phyloP scores from a whole-genome alignment of 2,797 vertebrate genomes.

The Sebastes vulpes region DNA sequence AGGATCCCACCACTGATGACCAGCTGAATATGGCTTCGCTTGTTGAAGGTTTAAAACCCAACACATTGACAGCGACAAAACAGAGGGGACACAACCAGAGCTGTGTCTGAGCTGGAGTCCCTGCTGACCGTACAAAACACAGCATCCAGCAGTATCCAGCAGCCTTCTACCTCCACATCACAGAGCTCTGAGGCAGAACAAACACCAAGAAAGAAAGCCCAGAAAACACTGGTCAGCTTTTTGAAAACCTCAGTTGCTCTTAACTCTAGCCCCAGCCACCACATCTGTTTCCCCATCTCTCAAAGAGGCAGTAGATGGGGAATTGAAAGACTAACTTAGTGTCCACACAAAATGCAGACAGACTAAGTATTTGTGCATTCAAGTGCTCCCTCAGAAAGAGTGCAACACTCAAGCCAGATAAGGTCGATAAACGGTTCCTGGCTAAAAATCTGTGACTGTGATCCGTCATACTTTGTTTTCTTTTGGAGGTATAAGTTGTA shows the following conservation, averaged over 20 bases:
- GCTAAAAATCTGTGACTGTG: background rate
- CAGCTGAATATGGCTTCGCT: background rate
- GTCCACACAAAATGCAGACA: background rate
- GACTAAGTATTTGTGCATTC: background rate
- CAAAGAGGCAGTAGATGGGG: constrained; percentile 12
- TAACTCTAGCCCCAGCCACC: fast-evolving
- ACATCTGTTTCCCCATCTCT: constrained; percentile 8
- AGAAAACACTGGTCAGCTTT: constrained; percentile 12
- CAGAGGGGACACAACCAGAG: constrained; percentile 1
- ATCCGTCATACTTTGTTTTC: background rate
- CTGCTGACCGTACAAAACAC: background rate
- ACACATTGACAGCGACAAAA: background rate
- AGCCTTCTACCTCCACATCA: background rate
- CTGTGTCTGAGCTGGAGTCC: constrained; percentile 4
- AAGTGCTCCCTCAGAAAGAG: background rate
- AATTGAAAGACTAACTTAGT: background rate
- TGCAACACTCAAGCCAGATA: background rate
- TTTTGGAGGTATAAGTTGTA: background rate
- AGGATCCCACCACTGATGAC: background rate
- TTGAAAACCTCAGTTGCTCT: constrained; percentile 18
- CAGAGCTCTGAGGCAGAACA: background rate
- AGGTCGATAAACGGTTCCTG: background rate
- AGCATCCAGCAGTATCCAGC: background rate
- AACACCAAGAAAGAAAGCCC: background rate
- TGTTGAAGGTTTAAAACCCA: background rate